These are phyloP conservation scores for Cebidichthys violaceus DNA, from an alignment of 2,113 vertebrate genomes.

Conservation along the genomic window DNA sequence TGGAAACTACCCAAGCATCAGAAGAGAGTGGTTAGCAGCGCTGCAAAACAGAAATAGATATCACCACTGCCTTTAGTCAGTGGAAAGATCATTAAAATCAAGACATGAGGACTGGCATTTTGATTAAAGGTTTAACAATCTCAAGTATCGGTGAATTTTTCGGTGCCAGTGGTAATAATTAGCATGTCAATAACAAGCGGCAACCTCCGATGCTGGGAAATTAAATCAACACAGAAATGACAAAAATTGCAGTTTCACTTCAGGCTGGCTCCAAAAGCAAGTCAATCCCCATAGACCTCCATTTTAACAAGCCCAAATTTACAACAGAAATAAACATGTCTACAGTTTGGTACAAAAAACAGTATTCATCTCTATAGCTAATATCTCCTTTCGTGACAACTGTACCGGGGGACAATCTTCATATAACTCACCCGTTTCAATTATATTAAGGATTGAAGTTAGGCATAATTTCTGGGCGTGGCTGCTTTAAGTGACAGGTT, in stretches of 20 bases:
- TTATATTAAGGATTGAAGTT: too few species aligned
- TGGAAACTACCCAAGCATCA: constrained; percentile 57
- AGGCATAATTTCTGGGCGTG: too few species aligned
- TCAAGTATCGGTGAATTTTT: constrained; percentile 18
- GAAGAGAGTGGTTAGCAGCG: constrained; percentile 30
- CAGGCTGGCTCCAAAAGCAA: background rate
- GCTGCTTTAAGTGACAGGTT: too few species aligned
- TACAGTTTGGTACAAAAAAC: background rate
- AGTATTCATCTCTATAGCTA: background rate
- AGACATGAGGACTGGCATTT: constrained; percentile 25
- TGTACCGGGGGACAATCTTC: background rate
- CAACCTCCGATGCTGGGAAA: background rate
- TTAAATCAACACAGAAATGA: background rate
- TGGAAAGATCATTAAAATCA: constrained; percentile 24
- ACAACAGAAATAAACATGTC: background rate
- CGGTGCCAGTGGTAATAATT: constrained; percentile 18
- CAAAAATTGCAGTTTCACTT: background rate
- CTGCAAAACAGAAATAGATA: constrained; percentile 30
- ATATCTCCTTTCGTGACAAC: background rate
- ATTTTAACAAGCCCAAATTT: background rate
- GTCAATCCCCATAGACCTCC: background rate
- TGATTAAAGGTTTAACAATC: constrained; percentile 42
- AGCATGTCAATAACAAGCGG: background rate
- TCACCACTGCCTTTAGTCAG: constrained; percentile 33
- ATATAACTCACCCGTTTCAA: background rate